Base-by-base conservation (phyloP, 1,140 invertebrate species). In the Temnothorax longispinosus region DNA sequence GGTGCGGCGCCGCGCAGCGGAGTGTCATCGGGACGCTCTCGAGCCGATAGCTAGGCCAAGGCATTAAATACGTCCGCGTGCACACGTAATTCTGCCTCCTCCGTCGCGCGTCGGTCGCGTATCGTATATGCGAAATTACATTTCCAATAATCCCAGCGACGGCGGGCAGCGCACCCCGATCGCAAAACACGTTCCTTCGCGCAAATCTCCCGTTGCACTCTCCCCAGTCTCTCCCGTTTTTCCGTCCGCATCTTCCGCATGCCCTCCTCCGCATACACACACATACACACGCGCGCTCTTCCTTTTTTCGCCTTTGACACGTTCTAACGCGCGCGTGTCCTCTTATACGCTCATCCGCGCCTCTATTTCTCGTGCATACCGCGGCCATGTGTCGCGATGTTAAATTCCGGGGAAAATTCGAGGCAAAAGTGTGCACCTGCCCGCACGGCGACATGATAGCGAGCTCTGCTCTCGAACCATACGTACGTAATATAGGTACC, bases 101-200 rank as follows among this genome's bases (percentile, higher is more conserved):
- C 35, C 86, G 54, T 87, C 85, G 27, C 27, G 1, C 27, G 27
- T 88, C 86, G 38, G 54, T 54, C 71, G 56, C 86, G 88, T 77
- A 87, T 77, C 71, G 60, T 88, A 67, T 88, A 67, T 64, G 67
- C 77, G 78, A 88, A 90, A 90, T 90, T 90, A 90, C 89, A 90
- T 90, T 90, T 90, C 89, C 89, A 84, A 90, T 90, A 90, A 90
- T 90, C 78, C 89, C 50, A 44, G 72, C 65, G 86, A 69, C 65
- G 65, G 27, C 21, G 41, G 65, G 54, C 64, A 27, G 18, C 13
- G 41, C 65, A 5, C 65, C 52, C 50, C 81, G 54, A 86, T 81
- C 75, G 50, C 47, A 77, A 87, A 84, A 72, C 56, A 64, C 84
- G 77, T 85, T 87, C 47, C 69, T 81, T 78, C 65, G 47, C 75